Base-by-base conservation (phyloP, 2,888 invertebrate species). In the Sepioteuthis lessoniana region DNA sequence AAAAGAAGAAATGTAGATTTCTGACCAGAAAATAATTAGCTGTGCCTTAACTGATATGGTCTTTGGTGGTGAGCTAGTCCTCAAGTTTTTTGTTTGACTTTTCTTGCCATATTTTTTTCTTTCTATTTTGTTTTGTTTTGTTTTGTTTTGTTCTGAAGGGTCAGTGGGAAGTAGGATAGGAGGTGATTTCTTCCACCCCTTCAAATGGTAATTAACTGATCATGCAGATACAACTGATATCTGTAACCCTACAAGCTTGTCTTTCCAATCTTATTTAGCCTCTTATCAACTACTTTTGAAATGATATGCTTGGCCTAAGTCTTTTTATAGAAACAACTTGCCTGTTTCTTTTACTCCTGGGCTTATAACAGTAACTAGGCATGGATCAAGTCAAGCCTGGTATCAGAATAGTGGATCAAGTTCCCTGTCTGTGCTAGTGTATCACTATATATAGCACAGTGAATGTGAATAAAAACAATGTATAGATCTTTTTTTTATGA, bases 211-310 rank as follows among this genome's bases (percentile, higher is more conserved):
- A 76, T 76, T 76, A 76, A 76, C 76, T 76, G 76, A 76, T 76
- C 76, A 2, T 76, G 76, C n/a, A 76, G 76, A 76, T 76, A 76
- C n/a, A 76, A n/a, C 76, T 76, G n/a, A 76, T 76, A 35, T 76
- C 76, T 16, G n/a, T 76, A 76, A 76, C 76, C n/a, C 76, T 35
- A 76, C 76, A 76, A 76, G 76, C 76, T 76, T 76, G 76, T 76
- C 76, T 76, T 76, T n/a, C n/a, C 76, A 76, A 76, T 76, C 76
- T 76, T 76, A 76, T 76, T 76, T 35, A 76, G 76, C n/a, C 76
- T 76, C 76, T 76, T 76, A 76, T 76, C 76, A 35, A 76, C 76
- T n/a, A 76, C n/a, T 76, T 76, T n/a, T 76, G 16, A 76, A 76
- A n/a, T 76, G 76, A 76, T 76, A 76, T 55, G 76, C 76, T 76